Percentiles rank a stretch among this genome's conserved stretches.
Evolutionary conservation across 2,113 vertebrate species (phyloP).

Genomic region (Myotis yumanensis): DNA sequence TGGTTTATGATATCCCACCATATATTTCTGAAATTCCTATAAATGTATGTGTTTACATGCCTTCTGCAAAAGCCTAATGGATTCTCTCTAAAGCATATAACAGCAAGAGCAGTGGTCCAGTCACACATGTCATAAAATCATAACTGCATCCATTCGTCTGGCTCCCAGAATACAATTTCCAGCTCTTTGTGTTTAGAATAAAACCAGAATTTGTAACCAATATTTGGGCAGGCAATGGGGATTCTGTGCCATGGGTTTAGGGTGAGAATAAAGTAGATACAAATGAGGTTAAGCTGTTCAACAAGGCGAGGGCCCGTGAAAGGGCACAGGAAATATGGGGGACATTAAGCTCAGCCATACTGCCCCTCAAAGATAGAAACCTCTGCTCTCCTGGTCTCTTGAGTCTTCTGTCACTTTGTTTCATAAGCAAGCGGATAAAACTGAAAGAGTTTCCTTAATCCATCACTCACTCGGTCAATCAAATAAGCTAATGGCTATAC

Average conservation of each 20-base stretch:
- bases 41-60: background rate
- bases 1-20: background rate
- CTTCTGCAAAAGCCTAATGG: slow-evolving; percentile 12
- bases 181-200: background rate
- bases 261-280: background rate
- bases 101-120: background rate
- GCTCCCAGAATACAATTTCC: background rate
- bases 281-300: background rate
- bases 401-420: background rate
- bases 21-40: background rate
- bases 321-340: background rate
- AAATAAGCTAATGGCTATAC: background rate
- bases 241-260: background rate
- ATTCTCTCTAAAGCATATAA: background rate
- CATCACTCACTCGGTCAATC: background rate
- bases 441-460: background rate
- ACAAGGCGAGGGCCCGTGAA: background rate
- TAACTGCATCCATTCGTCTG: background rate
- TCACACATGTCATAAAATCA: background rate
- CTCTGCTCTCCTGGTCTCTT: too few relatives aligned
- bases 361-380: background rate
- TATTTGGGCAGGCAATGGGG: background rate
- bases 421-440: background rate
- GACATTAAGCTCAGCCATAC: background rate
- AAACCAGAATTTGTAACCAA: background rate